Evolutionary conservation across 2,888 invertebrate genomes (phyloP).

Genomic region (Megalurothrips usitatus): DNA sequence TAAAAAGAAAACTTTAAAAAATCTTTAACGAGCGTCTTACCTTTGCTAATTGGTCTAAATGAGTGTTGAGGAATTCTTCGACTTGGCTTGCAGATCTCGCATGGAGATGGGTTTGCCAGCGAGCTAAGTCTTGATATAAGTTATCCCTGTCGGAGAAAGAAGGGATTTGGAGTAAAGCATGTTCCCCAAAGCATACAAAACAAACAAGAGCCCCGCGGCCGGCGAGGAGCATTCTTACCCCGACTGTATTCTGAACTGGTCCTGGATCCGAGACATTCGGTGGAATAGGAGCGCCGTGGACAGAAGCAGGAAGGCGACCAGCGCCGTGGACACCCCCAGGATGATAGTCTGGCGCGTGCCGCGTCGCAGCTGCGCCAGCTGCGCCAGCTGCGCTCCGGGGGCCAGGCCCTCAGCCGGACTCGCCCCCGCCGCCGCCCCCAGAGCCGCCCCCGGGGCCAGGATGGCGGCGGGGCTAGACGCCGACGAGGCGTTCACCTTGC

Average conservation of each 20-base stretch:
- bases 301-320: constrained; percentile 3
- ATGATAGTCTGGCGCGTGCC: not conserved
- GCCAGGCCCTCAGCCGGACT: not conserved
- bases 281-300: not conserved
- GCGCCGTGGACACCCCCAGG: not conserved
- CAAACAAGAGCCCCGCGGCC: no score
- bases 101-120: constrained; percentile 15
- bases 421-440: not conserved
- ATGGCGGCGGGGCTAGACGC: not conserved
- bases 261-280: constrained; percentile 16
- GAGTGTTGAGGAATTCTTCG: constrained; percentile 1
- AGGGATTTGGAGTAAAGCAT: no score
- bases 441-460: not conserved
- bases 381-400: not conserved
- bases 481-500: not conserved
- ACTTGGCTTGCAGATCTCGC: not conserved
- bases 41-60: constrained; percentile 23
- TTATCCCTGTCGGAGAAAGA: not conserved
- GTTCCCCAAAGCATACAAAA: no score
- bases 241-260: constrained; percentile 10
- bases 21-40: not conserved
- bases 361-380: not conserved
- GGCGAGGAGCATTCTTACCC: not conserved
- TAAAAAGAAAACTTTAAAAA: not conserved
- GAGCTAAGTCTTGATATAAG: constrained; percentile 7